Percentiles rank a stretch among this genome's conserved stretches.
These are phyloP conservation scores for Eugnorisma glareosa DNA, from an alignment of 2,888 invertebrate genomes.

Conservation along the genomic window DNA sequence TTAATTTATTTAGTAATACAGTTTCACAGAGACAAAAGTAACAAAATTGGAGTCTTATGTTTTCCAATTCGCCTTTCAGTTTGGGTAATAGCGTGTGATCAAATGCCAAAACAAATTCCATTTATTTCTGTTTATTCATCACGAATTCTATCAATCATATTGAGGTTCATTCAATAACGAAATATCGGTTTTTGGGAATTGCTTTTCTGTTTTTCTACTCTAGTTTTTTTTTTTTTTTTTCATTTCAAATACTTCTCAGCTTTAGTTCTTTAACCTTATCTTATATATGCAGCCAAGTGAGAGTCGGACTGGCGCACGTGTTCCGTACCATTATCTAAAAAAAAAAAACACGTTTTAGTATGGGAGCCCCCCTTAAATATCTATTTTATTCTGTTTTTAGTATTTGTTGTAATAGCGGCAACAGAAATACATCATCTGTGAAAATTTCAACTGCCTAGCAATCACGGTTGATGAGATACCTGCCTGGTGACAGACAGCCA, in stretches of 20 bases:
- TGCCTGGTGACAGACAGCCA: no score
- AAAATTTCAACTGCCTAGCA: no score
- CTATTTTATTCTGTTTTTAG: no score
- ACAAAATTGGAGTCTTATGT: neutral
- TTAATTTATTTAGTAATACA: neutral
- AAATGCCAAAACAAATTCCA: conserved; percentile 8
- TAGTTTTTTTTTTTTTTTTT: neutral
- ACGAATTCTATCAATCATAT: conserved; percentile 15
- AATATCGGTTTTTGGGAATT: conserved; percentile 2
- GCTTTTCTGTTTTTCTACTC: neutral
- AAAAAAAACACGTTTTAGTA: no score
- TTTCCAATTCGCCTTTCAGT: neutral
- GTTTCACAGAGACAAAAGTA: neutral
- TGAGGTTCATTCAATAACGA: conserved; percentile 22
- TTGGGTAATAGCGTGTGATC: neutral
- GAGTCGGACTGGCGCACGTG: no score
- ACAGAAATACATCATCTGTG: no score
- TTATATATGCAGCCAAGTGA: no score
- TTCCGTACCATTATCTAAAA: no score
- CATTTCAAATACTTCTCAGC: neutral
- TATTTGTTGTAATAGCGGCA: no score
- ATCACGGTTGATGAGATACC: no score
- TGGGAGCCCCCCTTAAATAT: no score
- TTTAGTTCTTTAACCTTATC: neutral
- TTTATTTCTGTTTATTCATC: conserved; percentile 34